Conservation (phyloP, 2,888 invertebrate genomes). For the Stegophylla sp. region DNA sequence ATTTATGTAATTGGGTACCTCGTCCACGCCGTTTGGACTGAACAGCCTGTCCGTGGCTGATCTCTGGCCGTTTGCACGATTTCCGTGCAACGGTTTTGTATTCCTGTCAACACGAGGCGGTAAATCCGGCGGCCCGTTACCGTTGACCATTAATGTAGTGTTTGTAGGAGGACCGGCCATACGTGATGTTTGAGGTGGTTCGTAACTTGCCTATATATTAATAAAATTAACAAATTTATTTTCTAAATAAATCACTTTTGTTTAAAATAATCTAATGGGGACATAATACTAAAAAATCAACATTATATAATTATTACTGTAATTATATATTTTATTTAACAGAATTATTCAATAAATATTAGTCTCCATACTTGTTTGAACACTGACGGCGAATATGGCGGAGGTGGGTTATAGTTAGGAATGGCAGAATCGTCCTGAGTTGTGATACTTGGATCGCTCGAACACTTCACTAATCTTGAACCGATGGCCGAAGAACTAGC, state of each 20-base stretch:
- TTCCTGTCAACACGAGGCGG: conserved; percentile 84
- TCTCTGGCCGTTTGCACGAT: conserved; percentile 64
- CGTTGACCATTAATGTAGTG: conserved; percentile 59
- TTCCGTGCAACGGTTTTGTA: conserved; percentile 73
- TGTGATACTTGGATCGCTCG: conserved; percentile 93
- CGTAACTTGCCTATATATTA: conserved; percentile 62
- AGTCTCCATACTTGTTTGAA: conserved; percentile 64
- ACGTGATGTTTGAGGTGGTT: conserved; percentile 62
- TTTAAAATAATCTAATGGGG: neutral
- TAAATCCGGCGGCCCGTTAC: conserved; percentile 74
- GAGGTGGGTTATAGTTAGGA: conserved; percentile 71
- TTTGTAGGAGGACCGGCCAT: conserved; percentile 64
- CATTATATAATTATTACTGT: neutral
- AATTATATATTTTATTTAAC: neutral
- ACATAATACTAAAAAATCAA: neutral
- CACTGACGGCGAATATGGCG: conserved; percentile 76
- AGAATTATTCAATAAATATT: neutral
- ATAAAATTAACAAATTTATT: conserved; percentile 47
- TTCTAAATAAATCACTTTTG: neutral
- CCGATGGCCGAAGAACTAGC: conserved; percentile 61
- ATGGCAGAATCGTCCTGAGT: conserved; percentile 79
- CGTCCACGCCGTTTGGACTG: conserved; percentile 64
- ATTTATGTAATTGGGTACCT: conserved; percentile 67
- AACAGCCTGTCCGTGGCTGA: conserved; percentile 78
- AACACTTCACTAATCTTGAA: conserved; percentile 73